A percentile compares a stretch with the other conserved stretches of the same genome.
phyloP scores from a whole-genome alignment of 2,797 vertebrate genomes.

The Melanotaenia boesemani region DNA sequence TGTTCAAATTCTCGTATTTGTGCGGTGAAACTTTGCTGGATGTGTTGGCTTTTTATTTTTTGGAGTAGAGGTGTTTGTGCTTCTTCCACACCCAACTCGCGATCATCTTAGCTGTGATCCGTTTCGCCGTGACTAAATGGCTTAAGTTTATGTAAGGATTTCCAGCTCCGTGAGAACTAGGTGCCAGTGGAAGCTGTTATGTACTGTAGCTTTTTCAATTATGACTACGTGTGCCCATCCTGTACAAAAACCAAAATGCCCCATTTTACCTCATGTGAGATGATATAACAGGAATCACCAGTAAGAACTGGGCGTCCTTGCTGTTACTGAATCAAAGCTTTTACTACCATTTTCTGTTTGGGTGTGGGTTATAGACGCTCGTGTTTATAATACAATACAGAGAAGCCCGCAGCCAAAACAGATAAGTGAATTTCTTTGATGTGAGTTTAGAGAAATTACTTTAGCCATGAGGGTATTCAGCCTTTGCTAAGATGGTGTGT shows the following conservation, averaged over 20 bases:
- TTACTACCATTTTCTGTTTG: conserved; percentile 34
- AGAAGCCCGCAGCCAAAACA: conserved; percentile 51
- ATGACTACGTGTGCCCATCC: conserved; percentile 36
- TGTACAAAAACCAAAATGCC: conserved; percentile 6
- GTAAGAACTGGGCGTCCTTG: conserved; percentile 31
- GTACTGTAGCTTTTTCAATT: conserved; percentile 26
- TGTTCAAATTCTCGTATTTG: conserved; percentile 6
- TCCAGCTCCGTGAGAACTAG: conserved; percentile 30
- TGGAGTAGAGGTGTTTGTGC: conserved; percentile 2
- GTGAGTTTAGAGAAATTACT: conserved; percentile 74
- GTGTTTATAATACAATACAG: conserved; percentile 61
- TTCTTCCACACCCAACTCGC: conserved; percentile 11
- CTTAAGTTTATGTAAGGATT: conserved; percentile 63
- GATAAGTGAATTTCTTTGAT: conserved; percentile 74
- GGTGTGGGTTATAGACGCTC: conserved; percentile 29
- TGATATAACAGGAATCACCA: conserved; percentile 42
- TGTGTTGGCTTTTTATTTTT: conserved; percentile 20
- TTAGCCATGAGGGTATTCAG: conserved; percentile 59
- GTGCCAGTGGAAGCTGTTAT: conserved; percentile 13
- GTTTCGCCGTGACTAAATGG: conserved; percentile 47
- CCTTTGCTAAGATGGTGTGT: conserved; percentile 34
- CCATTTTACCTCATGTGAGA: conserved; percentile 34
- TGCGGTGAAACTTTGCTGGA: conserved; percentile 8
- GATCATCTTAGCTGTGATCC: conserved; percentile 32
- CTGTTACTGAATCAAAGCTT: conserved; percentile 53